Percentiles rank a stretch among this genome's conserved stretches.
These are phyloP conservation scores for Ectemnius cavifrons DNA, from an alignment of 2,888 invertebrate genomes.

Conservation along the genomic window DNA sequence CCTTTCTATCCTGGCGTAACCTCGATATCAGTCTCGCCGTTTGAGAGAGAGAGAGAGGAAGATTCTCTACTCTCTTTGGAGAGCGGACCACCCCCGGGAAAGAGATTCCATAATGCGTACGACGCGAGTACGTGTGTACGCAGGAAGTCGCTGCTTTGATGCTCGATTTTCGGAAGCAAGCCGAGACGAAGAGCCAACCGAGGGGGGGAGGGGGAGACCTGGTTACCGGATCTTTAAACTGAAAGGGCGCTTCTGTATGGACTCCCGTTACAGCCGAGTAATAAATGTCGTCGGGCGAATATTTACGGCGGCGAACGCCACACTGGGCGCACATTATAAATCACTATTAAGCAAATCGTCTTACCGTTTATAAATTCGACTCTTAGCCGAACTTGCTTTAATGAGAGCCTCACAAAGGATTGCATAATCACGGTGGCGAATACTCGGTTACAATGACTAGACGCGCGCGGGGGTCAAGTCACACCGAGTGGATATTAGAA, in stretches of 20 bases:
- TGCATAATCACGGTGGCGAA: constrained; percentile 41
- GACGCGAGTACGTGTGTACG: too few relatives aligned
- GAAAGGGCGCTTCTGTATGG: constrained; percentile 29
- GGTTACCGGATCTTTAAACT: constrained; percentile 34
- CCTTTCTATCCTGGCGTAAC: too few relatives aligned
- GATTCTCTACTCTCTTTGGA: too few relatives aligned
- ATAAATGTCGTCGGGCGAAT: constrained; percentile 49
- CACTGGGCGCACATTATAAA: constrained; percentile 49
- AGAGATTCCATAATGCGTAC: too few relatives aligned
- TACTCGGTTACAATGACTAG: too few relatives aligned
- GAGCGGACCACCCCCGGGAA: too few relatives aligned
- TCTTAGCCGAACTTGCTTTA: constrained; percentile 50
- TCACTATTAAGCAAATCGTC: constrained; percentile 62
- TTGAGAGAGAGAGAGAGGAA: too few relatives aligned
- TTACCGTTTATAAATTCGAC: constrained; percentile 56
- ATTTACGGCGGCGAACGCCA: constrained; percentile 53
- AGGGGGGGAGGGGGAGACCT: constrained; percentile 6
- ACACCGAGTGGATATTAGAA: not conserved
- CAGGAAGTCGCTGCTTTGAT: too few relatives aligned
- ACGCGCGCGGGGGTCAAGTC: too few relatives aligned
- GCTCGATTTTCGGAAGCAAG: too few relatives aligned
- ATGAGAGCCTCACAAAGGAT: constrained; percentile 56
- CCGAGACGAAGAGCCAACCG: constrained; percentile 1
- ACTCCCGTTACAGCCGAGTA: constrained; percentile 34
- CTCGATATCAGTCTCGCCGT: too few relatives aligned